phyloP scores from a whole-genome alignment of 2,113 vertebrate species.

The Columba livia region DNA sequence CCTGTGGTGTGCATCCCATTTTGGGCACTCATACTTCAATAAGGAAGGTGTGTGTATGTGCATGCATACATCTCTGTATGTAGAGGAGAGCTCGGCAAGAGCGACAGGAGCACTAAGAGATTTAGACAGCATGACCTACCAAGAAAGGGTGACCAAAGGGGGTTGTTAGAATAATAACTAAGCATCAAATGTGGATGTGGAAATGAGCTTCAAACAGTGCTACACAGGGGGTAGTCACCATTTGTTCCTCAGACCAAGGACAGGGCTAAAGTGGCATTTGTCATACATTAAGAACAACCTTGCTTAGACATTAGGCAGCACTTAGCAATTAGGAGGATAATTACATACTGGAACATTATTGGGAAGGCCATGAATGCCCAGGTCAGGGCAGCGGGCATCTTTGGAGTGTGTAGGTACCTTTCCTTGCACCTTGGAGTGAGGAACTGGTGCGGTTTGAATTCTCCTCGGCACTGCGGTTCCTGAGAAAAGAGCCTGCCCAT shows the following conservation, averaged over 20 bases:
- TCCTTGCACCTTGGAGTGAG: not conserved
- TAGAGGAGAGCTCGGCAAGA: not conserved
- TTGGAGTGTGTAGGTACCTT: not conserved
- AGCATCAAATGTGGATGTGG: not conserved
- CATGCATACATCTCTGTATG: not conserved
- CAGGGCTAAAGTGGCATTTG: not conserved
- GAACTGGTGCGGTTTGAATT: not conserved
- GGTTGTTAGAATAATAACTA: not conserved
- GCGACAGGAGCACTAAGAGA: not conserved
- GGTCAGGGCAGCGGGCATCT: not conserved
- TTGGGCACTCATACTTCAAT: not conserved
- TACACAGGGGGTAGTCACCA: not conserved
- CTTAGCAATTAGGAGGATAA: not conserved
- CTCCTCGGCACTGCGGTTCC: not conserved
- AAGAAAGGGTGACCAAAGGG: not conserved
- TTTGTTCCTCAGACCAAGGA: not conserved
- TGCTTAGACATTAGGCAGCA: not conserved
- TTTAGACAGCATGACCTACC: not conserved
- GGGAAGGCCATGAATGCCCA: not conserved
- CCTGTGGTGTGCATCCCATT: not conserved
- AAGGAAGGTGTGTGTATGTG: not conserved
- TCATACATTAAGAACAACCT: not conserved
- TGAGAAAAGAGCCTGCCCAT: not conserved
- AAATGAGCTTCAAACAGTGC: not conserved
- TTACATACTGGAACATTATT: not conserved